Evolutionary conservation across 1,140 invertebrate genomes (phyloP).

Genomic region (Aphidius ervi): DNA sequence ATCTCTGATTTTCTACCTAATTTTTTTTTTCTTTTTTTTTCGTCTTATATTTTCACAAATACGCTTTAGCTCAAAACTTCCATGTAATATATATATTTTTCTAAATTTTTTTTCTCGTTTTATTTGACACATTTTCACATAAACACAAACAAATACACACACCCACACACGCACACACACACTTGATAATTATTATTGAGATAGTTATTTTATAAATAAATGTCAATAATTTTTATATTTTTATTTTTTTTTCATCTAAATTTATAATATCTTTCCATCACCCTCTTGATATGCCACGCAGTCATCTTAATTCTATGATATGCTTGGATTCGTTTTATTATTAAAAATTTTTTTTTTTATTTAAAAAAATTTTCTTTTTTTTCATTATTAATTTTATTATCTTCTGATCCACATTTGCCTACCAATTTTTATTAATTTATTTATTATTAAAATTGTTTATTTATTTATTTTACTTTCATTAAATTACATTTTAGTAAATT

Average conservation of each 20-base stretch:
- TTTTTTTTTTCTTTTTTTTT: conserved; percentile 18
- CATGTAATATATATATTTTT: conserved; percentile 10
- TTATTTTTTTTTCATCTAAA: conserved; percentile 6
- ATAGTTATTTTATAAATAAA: too few species aligned
- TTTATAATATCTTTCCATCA: conserved; percentile 1
- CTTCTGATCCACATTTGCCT: too few species aligned
- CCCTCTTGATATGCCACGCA: not conserved
- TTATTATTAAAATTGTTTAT: too few species aligned
- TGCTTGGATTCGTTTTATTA: too few species aligned
- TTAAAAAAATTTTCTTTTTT: too few species aligned
- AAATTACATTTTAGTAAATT: too few species aligned
- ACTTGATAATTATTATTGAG: too few species aligned
- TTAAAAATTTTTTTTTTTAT: too few species aligned
- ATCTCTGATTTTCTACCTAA: conserved; percentile 24
- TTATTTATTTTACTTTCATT: too few species aligned
- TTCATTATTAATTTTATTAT: too few species aligned
- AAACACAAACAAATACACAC: not conserved
- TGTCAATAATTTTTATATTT: not conserved
- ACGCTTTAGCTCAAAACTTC: not conserved
- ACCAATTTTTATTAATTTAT: too few species aligned
- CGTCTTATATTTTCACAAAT: conserved; percentile 18
- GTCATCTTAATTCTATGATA: not conserved
- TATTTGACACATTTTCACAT: not conserved
- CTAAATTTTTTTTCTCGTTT: conserved; percentile 2
- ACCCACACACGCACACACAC: not conserved